phyloP scores from a whole-genome alignment of 2,888 invertebrate genomes.

The Hemistola chrysoprasaria region DNA sequence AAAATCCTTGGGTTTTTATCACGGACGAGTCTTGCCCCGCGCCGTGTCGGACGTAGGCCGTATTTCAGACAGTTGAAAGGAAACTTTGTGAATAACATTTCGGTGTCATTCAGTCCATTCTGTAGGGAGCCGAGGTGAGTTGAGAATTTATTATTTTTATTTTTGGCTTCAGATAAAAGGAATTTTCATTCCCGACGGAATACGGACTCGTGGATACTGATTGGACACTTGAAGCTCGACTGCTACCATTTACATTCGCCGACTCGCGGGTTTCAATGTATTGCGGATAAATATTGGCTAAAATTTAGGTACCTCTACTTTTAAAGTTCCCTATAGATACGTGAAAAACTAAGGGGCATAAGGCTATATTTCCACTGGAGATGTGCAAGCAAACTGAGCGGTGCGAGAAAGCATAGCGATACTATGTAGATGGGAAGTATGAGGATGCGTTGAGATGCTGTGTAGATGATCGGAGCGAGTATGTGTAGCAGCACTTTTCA shows the following conservation, averaged over 20 bases:
- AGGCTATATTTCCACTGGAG: no score
- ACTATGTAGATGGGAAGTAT: no score
- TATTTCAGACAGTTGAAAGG: conserved; percentile 13
- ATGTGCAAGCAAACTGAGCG: no score
- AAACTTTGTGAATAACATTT: conserved; percentile 25
- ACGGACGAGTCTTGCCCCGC: not conserved
- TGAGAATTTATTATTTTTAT: conserved; percentile 24
- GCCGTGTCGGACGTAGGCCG: conserved; percentile 1
- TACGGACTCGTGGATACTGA: conserved; percentile 20
- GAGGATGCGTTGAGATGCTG: no score
- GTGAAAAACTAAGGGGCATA: no score
- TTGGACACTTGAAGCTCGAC: conserved; percentile 25
- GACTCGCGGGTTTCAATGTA: not conserved
- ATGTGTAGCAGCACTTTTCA: no score
- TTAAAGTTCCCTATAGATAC: no score
- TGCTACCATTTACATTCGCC: conserved; percentile 18
- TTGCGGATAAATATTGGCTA: conserved; percentile 7
- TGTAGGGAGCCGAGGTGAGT: conserved; percentile 13
- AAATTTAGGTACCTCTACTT: no score
- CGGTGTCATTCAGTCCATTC: conserved; percentile 21
- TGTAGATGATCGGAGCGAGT: no score
- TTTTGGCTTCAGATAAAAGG: conserved; percentile 24
- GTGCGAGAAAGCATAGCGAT: no score
- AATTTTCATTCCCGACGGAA: conserved; percentile 18
- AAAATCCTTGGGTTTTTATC: conserved; percentile 4